Conservation (phyloP, 2,888 invertebrate species). For the Drosophila cognata region DNA sequence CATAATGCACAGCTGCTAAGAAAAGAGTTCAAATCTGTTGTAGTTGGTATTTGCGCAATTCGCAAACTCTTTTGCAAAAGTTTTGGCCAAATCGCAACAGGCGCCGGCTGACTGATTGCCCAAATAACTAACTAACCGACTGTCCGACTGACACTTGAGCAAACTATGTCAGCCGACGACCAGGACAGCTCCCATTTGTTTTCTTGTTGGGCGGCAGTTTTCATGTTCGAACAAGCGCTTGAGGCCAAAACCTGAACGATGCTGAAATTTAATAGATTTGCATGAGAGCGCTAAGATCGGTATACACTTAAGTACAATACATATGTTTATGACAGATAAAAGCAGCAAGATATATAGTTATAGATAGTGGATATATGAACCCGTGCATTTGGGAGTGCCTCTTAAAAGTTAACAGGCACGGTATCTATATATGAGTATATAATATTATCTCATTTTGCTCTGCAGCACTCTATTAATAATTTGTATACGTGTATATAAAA, state of each 20-base stretch:
- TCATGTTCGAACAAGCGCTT: slow-evolving; percentile 30
- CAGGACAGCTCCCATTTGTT: slow-evolving; percentile 57
- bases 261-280: slow-evolving; percentile 24
- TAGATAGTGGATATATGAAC: slow-evolving; percentile 9
- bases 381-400: slow-evolving; percentile 12
- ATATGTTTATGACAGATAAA: slow-evolving; percentile 21
- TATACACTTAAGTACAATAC: slow-evolving; percentile 25
- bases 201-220: slow-evolving; percentile 41
- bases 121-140: slow-evolving; percentile 31
- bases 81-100: slow-evolving; percentile 10
- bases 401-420: background rate
- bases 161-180: slow-evolving; percentile 48
- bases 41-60: slow-evolving; percentile 60
- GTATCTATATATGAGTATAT: background rate
- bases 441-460: background rate
- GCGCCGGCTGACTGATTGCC: slow-evolving; percentile 38
- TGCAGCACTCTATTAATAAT: background rate
- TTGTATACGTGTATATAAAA: background rate
- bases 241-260: slow-evolving; percentile 19
- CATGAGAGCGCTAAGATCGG: slow-evolving; percentile 17
- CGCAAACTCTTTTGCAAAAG: slow-evolving; percentile 34
- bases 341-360: slow-evolving; percentile 17
- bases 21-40: slow-evolving; percentile 15
- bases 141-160: slow-evolving; percentile 64
- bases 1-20: slow-evolving; percentile 44